These are phyloP conservation scores for Fragum sueziense DNA, from an alignment of 2,888 invertebrate genomes.

Conservation along the genomic window DNA sequence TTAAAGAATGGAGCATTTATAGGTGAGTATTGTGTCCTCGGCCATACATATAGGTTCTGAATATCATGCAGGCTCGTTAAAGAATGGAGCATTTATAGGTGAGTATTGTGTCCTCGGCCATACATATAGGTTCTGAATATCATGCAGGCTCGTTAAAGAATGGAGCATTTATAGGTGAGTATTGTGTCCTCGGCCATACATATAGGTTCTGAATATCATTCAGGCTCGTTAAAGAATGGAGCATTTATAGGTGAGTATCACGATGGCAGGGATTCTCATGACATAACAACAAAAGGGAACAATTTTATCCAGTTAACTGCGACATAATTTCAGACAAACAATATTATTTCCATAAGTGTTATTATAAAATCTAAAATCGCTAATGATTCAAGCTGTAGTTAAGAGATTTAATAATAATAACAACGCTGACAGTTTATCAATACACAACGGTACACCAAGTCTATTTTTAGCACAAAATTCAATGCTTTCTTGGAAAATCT, in stretches of 20 bases:
- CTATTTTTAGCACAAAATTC: too few species aligned
- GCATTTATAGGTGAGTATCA: neutral
- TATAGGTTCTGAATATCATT: constrained; percentile 4
- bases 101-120: neutral
- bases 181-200: neutral
- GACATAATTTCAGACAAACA: too few species aligned
- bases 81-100: constrained; percentile 10
- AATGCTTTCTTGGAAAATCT: too few species aligned
- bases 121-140: constrained; percentile 2
- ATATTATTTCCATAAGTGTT: too few species aligned
- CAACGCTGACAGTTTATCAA: too few species aligned
- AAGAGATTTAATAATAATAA: too few species aligned
- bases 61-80: constrained; percentile 1
- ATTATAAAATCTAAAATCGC: too few species aligned
- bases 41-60: neutral
- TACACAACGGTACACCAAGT: too few species aligned
- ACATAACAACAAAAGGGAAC: too few species aligned
- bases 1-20: constrained; percentile 10
- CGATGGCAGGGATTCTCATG: neutral
- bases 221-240: neutral
- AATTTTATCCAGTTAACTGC: too few species aligned
- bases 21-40: neutral
- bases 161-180: constrained; percentile 3
- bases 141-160: constrained; percentile 1
- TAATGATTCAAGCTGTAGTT: too few species aligned